These are phyloP conservation scores for Zygothrica quintamaculata DNA, from an alignment of 2,888 invertebrate species.

Conservation along the genomic window DNA sequence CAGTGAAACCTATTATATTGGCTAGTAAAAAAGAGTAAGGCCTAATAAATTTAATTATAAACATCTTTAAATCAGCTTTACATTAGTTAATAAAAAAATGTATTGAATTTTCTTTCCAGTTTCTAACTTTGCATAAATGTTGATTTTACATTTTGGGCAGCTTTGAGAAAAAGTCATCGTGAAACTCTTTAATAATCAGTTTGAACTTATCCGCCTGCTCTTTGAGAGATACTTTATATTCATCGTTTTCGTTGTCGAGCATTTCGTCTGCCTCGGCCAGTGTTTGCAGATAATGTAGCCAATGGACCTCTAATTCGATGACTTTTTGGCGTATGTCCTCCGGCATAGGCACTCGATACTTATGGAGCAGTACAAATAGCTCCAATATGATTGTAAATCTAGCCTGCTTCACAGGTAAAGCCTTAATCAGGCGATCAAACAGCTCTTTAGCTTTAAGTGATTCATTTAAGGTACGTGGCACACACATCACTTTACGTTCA, in stretches of 20 bases:
- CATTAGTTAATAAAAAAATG: too few species aligned
- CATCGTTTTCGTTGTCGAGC: slow-evolving; percentile 90
- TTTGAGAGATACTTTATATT: slow-evolving; percentile 89
- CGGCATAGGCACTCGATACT: slow-evolving; percentile 90
- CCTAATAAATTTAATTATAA: too few species aligned
- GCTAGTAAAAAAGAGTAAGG: too few species aligned
- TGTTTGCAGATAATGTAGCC: slow-evolving; percentile 89
- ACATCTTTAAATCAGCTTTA: too few species aligned
- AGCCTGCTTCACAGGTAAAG: slow-evolving; percentile 87
- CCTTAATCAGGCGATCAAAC: slow-evolving; percentile 88
- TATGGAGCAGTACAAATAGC: slow-evolving; percentile 89
- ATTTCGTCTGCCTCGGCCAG: slow-evolving; percentile 90
- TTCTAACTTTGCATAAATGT: background rate
- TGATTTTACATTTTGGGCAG: slow-evolving; percentile 86
- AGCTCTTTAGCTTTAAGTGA: slow-evolving; percentile 88
- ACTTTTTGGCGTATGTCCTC: slow-evolving; percentile 67
- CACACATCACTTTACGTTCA: slow-evolving; percentile 86
- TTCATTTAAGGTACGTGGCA: slow-evolving; percentile 90
- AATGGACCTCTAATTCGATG: slow-evolving; percentile 83
- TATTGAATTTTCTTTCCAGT: too few species aligned
- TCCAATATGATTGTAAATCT: slow-evolving; percentile 91
- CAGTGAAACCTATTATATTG: too few species aligned
- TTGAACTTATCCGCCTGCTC: slow-evolving; percentile 90
- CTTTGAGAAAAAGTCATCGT: slow-evolving; percentile 89
- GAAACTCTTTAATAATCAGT: slow-evolving; percentile 88